A percentile compares a stretch with the other conserved stretches of the same genome.
phyloP scores from a whole-genome alignment of 2,797 vertebrate genomes.

The Catharus ustulatus region DNA sequence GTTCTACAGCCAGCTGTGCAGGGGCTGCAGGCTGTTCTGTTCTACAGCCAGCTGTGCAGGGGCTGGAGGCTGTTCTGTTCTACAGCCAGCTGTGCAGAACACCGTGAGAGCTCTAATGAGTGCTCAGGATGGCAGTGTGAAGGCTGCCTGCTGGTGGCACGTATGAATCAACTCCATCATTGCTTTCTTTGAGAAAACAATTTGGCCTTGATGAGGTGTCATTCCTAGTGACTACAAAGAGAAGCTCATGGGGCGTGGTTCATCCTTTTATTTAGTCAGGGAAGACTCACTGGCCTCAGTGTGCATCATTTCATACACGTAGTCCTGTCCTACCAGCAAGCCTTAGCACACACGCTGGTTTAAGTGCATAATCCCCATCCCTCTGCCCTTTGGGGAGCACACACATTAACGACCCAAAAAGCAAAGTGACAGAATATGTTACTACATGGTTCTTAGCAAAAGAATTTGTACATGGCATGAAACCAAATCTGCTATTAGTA shows the following conservation, averaged over 20 bases:
- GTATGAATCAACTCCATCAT: not conserved
- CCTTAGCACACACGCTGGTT: not conserved
- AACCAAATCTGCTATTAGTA: not conserved
- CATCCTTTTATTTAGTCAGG: not conserved
- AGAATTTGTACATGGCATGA: not conserved
- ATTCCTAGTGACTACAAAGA: not conserved
- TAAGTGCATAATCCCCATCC: not conserved
- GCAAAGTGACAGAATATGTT: not conserved
- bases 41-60: not conserved
- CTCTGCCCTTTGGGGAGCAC: not conserved
- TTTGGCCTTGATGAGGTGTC: accelerated
- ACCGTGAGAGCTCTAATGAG: not conserved
- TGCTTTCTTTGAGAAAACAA: not conserved
- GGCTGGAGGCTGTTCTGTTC: not conserved
- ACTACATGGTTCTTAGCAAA: not conserved
- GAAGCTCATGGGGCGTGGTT: not conserved
- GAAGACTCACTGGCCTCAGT: not conserved
- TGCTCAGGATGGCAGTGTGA: not conserved
- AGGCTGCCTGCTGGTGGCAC: not conserved
- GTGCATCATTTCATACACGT: not conserved
- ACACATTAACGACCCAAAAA: not conserved
- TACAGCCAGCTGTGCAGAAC: not conserved
- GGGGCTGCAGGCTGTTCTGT: not conserved
- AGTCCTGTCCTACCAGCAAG: not conserved
- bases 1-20: not conserved